Conservation (phyloP, 1,140 invertebrate genomes). For the Pseudomyrmex gracilis region DNA sequence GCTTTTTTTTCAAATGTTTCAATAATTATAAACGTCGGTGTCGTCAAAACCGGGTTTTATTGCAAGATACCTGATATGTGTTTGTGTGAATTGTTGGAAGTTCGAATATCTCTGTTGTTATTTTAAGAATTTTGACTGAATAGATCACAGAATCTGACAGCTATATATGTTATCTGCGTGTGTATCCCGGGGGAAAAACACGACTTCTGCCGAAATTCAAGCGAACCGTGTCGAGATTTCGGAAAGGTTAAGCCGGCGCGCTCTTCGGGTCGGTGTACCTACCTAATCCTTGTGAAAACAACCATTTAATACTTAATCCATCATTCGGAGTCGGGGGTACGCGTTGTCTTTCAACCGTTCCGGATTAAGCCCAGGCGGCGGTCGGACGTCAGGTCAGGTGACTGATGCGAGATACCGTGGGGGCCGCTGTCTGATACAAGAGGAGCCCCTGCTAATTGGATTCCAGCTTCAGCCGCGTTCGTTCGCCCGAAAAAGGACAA, state of each 20-base stretch:
- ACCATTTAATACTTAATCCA: conserved; percentile 80
- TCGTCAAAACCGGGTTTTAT: too few species aligned
- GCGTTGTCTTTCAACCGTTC: conserved; percentile 70
- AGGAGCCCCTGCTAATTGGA: conserved; percentile 73
- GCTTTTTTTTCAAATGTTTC: too few species aligned
- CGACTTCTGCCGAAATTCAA: conserved; percentile 66
- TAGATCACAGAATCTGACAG: conserved; percentile 26
- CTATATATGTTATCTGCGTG: conserved; percentile 40
- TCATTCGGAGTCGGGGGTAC: conserved; percentile 56
- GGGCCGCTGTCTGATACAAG: conserved; percentile 41
- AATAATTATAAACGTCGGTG: too few species aligned
- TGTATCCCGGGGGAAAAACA: conserved; percentile 65
- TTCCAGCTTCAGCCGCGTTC: conserved; percentile 57
- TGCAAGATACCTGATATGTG: neutral
- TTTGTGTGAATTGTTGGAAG: neutral
- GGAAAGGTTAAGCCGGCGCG: conserved; percentile 15
- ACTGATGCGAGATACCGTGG: conserved; percentile 65
- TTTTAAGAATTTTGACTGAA: neutral
- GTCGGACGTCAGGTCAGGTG: conserved; percentile 65
- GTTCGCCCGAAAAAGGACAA: conserved; percentile 36
- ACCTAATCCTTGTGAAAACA: conserved; percentile 80
- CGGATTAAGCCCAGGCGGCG: conserved; percentile 70
- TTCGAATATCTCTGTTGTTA: neutral
- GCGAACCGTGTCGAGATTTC: neutral
- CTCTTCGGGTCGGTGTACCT: conserved; percentile 14